Base-by-base conservation (phyloP, 1,140 invertebrate species). In the Halyomorpha halys region DNA sequence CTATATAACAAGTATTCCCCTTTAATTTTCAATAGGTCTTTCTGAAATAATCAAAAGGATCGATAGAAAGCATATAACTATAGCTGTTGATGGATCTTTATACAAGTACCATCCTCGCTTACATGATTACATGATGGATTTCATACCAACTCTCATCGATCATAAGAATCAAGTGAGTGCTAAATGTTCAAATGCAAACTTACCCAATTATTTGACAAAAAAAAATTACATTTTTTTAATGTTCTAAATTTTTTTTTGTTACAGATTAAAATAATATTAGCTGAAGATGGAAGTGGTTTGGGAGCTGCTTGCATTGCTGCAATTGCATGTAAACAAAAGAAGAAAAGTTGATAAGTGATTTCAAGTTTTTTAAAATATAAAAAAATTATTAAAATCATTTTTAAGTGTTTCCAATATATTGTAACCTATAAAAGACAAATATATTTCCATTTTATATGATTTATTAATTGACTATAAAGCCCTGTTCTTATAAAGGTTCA, bases 61-160 rank as follows among this genome's bases (percentile, higher is more conserved):
- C 78, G 75, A 83, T 64, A 80, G 83, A 25, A 74, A 82, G 62
- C 73, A 79, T 67, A 80, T 83, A 16, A 86, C 85, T 0, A 83
- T 94, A 63, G 91, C 87, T 11, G 84, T 94, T 51, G 91, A 94
- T 76, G 91, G 91, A 9, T 93, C 90, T 21, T 79, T 94, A 11
- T 94, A 85, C 75, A 84, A 90, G 72, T 83, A 86, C 70, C 91
- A 94, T 78, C 91, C 91, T 47, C 81, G 87, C 70, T 83, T 93
- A 69, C 77, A 83, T 44, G 72, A 74, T 60, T 82, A 90, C 69
- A 86, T 95, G 80, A 75, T 83, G 59, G 79, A 85, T 67, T 91
- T 89, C 72, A 89, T 89, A 62, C 68, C 73, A 11, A 25, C 21
- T 56, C 73, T 83, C 44, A 76, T 86, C 56, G 78, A 82, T 30